A percentile compares a stretch with the other conserved stretches of the same genome.
Evolutionary conservation across 2,113 vertebrate genomes (phyloP).

Genomic region (Cephalopterus ornatus): DNA sequence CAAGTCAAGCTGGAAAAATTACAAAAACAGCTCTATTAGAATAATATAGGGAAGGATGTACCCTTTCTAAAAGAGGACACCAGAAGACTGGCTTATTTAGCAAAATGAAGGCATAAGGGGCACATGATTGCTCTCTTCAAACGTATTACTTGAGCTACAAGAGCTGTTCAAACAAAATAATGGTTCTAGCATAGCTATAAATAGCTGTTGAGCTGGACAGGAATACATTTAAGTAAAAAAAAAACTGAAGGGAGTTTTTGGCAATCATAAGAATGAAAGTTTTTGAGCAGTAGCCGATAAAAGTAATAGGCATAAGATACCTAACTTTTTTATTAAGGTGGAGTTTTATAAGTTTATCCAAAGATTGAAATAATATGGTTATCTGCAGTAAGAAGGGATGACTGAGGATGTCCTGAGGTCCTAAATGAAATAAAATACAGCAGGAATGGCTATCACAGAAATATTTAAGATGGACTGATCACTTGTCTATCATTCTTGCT

Average conservation of each 20-base stretch:
- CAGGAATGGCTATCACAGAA: not conserved
- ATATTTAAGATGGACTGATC: not conserved
- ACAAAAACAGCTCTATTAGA: fast-evolving
- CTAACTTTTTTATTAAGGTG: not conserved
- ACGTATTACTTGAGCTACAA: not conserved
- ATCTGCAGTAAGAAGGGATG: not conserved
- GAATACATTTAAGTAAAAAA: not conserved
- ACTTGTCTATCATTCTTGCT: not conserved
- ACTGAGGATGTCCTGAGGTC: not conserved
- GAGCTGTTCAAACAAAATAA: not conserved
- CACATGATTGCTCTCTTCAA: not conserved
- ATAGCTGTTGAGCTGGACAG: not conserved
- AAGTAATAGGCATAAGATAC: not conserved
- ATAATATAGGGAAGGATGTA: not conserved
- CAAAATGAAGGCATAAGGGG: not conserved
- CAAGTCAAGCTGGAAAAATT: not conserved
- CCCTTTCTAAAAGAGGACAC: not conserved
- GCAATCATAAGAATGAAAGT: not conserved
- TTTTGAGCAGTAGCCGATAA: not conserved
- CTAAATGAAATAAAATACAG: not conserved
- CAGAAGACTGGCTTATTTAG: not conserved
- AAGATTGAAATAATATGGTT: not conserved
- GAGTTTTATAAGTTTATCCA: not conserved
- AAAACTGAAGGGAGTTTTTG: not conserved
- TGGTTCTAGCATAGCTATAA: not conserved